A percentile compares a stretch with the other conserved stretches of the same genome.
Evolutionary conservation across 2,888 invertebrate species (phyloP).

Genomic region (Hypolimnas misippus): DNA sequence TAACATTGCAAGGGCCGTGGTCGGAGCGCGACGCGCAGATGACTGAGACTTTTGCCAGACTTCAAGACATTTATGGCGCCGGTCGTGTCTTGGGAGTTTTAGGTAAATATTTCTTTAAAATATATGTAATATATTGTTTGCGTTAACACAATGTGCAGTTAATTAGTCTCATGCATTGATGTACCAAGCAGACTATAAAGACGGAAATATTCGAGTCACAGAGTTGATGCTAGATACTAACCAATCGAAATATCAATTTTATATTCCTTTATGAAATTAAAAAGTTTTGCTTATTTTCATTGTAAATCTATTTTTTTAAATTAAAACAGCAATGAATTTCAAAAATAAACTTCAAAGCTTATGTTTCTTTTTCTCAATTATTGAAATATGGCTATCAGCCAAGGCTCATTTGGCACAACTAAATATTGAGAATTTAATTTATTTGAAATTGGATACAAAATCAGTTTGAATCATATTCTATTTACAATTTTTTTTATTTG

Average conservation of each 20-base stretch:
- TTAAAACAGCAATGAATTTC: no score
- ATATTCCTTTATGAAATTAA: no score
- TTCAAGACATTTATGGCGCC: constrained; percentile 83
- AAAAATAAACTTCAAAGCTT: not conserved
- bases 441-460: not conserved
- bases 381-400: not conserved
- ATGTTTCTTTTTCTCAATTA: not conserved
- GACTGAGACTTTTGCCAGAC: constrained; percentile 82
- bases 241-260: no score
- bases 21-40: constrained; percentile 85
- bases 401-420: not conserved
- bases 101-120: constrained; percentile 55
- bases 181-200: no score
- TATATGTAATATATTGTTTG: not conserved
- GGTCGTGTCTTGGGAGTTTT: constrained; percentile 84
- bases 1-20: constrained; percentile 83
- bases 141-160: no score
- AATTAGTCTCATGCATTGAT: no score
- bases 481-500: not conserved
- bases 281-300: no score
- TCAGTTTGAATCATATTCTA: not conserved
- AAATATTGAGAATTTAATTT: not conserved
- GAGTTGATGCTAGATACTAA: no score
- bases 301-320: no score
- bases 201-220: no score